Evolutionary conservation across 2,797 vertebrate species (phyloP), one percentile per base, ranked within the genome.

Genomic region (Chelon labrosus): DNA sequence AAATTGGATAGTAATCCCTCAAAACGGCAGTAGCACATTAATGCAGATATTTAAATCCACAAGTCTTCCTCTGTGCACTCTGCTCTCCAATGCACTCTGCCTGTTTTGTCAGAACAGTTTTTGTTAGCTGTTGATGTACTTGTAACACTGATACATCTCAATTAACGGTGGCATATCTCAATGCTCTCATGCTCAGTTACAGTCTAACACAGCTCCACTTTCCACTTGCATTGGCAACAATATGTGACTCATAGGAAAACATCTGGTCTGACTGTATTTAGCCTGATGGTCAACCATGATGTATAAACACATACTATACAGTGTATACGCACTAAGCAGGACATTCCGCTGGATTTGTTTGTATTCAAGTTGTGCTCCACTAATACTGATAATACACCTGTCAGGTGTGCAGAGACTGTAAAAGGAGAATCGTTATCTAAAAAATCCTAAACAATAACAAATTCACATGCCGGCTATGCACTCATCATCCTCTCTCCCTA

Each of bases 111-210:
- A 62, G 8, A 65, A 38, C 56, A 25, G 25, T 44, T 76, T 54
- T 50, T 64, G 39, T 46, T 56, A 31, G 44, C 38, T 70, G 57
- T 52, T 68, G 13, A 65, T 70, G 19, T 19, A 13, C 41, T 27
- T 44, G 20, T 39, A 46, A 3, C 16, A 54, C 27, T 70, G 14
- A 57, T 69, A 31, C 10, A 56, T 59, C 39, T 73, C 39, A 4
- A 44, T n/a, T 20, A 35, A 17, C 46, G 22, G 7, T 22, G 41
- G 42, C 55, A 49, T 19, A 56, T 50, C 35, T 39, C 41, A 38
- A 2, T 4, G 27, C 20, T 39, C 59, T 47, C 39, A 9, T 22
- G 11, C 46, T 75, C 10, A n/a, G 31, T 52, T 35, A 10, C 0
- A 54, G 50, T 61, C 31, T 31, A 41, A 13, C 38, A 63, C 57